Evolutionary conservation across 2,113 vertebrate species (phyloP).

Genomic region (Ctenomys sociabilis): DNA sequence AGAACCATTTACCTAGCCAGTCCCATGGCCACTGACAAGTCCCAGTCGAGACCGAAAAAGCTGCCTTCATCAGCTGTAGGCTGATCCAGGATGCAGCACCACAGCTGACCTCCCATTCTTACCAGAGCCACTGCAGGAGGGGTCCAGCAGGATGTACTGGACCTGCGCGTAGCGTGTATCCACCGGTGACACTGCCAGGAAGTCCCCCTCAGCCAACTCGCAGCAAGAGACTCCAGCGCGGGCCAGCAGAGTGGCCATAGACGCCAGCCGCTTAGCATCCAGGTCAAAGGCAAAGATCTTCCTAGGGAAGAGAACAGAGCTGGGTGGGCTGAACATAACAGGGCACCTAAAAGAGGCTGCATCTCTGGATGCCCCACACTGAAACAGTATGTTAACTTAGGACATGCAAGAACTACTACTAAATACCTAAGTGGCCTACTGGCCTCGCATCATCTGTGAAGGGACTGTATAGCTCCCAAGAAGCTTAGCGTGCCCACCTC

Average conservation of each 20-base stretch:
- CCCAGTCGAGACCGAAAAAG: neutral
- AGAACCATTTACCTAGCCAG: neutral
- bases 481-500: neutral
- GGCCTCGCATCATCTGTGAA: neutral
- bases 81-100: neutral
- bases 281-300: conserved; percentile 96
- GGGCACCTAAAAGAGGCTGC: neutral
- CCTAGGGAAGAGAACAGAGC: conserved; percentile 75
- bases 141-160: conserved; percentile 93
- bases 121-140: conserved; percentile 98
- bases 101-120: neutral
- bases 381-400: neutral
- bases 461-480: neutral
- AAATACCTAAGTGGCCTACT: neutral
- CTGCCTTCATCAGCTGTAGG: neutral
- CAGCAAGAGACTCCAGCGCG: conserved; percentile 93
- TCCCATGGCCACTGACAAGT: neutral
- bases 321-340: neutral
- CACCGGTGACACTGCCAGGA: conserved; percentile 89
- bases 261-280: conserved; percentile 93
- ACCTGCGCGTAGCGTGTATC: conserved; percentile 89
- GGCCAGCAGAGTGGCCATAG: conserved; percentile 95
- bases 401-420: neutral
- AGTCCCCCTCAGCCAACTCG: conserved; percentile 93
- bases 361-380: neutral